A percentile compares a stretch with the other conserved stretches of the same genome.
Conservation (phyloP, 1,140 invertebrate genomes). For the Heterodera schachtii region DNA sequence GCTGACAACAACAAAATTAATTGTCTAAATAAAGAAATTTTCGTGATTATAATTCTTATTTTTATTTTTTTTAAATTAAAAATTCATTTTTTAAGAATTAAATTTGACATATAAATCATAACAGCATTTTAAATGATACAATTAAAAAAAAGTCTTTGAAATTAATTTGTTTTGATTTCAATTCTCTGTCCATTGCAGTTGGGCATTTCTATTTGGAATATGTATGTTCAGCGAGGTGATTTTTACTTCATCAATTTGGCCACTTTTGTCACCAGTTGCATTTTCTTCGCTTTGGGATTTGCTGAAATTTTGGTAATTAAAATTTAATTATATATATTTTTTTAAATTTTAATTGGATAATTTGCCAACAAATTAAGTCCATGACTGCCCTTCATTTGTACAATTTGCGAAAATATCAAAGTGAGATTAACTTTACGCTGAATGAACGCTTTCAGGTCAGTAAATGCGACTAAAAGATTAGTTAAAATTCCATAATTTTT, state of each 20-base stretch:
- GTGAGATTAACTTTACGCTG: not conserved
- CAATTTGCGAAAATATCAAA: not conserved
- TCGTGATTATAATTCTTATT: too few species aligned
- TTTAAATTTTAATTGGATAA: too few species aligned
- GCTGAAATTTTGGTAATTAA: not conserved
- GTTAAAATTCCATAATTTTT: not conserved
- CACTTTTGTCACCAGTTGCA: not conserved
- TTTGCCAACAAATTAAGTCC: not conserved
- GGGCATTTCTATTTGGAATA: not conserved
- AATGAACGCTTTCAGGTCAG: conserved; percentile 1
- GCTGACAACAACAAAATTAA: too few species aligned
- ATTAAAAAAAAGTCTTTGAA: not conserved
- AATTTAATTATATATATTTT: not conserved
- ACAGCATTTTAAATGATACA: not conserved
- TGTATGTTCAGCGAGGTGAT: not conserved
- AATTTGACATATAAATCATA: too few species aligned
- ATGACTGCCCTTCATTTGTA: not conserved
- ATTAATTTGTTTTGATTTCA: not conserved
- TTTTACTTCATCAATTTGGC: not conserved
- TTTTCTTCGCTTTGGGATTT: not conserved
- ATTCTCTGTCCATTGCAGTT: not conserved
- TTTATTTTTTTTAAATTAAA: too few species aligned
- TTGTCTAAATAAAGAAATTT: too few species aligned
- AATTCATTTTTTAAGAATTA: too few species aligned
- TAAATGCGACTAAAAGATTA: not conserved